Conservation (phyloP, 2,888 invertebrate species). For the Polymixis lichenea region DNA sequence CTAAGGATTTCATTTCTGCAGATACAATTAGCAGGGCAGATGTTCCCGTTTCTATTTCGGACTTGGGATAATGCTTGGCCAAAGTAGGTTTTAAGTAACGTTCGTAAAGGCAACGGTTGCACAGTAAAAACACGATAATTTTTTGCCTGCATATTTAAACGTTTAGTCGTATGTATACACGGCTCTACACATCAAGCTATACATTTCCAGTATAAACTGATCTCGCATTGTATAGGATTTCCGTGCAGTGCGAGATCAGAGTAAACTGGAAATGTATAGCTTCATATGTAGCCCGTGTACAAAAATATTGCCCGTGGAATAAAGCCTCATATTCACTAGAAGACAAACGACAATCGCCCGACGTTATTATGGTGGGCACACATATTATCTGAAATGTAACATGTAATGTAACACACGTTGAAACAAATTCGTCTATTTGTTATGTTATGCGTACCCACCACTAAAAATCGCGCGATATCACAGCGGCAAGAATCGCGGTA, state of each 20-base stretch:
- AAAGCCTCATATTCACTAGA: background rate
- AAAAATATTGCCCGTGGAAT: constrained; percentile 3
- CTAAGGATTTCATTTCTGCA: no score
- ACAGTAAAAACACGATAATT: background rate
- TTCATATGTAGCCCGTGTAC: no score
- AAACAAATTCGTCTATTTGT: background rate
- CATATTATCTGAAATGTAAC: background rate
- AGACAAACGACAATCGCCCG: background rate
- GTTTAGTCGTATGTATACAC: background rate
- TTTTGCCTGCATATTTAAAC: constrained; percentile 4
- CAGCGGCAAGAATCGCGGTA: background rate
- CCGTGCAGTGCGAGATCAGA: no score
- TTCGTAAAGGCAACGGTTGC: background rate
- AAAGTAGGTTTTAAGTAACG: no score
- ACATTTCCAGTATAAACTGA: no score
- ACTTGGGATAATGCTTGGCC: no score
- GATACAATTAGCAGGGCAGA: no score
- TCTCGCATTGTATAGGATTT: no score
- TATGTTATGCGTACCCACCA: background rate
- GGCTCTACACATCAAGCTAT: no score
- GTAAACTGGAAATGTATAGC: no score
- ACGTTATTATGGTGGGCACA: background rate
- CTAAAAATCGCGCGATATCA: background rate
- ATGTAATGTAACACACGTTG: background rate
- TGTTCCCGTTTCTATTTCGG: background rate